These are phyloP conservation scores for Pardalotus punctatus DNA, from an alignment of 2,113 vertebrate species.

Conservation along the genomic window DNA sequence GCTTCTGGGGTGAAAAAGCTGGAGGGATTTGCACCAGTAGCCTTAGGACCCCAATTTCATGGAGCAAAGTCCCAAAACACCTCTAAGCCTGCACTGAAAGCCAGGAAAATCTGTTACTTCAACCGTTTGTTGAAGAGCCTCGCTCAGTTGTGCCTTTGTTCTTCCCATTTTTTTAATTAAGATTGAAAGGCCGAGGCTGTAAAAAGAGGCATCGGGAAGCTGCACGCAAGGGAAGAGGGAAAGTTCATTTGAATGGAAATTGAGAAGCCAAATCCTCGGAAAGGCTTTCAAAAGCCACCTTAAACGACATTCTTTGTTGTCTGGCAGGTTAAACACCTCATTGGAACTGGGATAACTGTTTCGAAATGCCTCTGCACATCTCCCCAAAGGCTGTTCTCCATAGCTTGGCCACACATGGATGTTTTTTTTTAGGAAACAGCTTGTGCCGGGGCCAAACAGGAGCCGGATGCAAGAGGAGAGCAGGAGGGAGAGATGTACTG, in stretches of 20 bases:
- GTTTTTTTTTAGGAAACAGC: neutral
- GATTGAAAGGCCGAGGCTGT: neutral
- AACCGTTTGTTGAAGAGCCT: neutral
- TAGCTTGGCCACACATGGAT: neutral
- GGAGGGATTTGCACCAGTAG: neutral
- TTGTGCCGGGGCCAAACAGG: neutral
- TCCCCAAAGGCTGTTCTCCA: neutral
- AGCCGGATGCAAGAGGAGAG: neutral
- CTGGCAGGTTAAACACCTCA: conserved; percentile 5
- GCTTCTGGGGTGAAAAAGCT: neutral
- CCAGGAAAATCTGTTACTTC: neutral
- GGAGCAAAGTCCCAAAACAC: neutral
- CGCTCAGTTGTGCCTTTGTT: conserved; percentile 4
- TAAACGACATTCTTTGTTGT: neutral
- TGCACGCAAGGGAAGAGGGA: neutral
- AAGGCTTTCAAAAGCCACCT: conserved; percentile 45
- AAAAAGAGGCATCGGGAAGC: neutral
- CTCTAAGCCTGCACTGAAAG: neutral
- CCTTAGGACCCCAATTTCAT: neutral
- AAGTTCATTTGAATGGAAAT: conserved; percentile 46
- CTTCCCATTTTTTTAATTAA: conserved; percentile 48
- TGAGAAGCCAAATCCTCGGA: conserved; percentile 13
- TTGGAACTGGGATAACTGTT: neutral
- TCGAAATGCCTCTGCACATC: neutral
- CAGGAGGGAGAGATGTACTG: neutral